Conservation (phyloP, 2,888 invertebrate genomes). For the Hypercompe scribonia region DNA sequence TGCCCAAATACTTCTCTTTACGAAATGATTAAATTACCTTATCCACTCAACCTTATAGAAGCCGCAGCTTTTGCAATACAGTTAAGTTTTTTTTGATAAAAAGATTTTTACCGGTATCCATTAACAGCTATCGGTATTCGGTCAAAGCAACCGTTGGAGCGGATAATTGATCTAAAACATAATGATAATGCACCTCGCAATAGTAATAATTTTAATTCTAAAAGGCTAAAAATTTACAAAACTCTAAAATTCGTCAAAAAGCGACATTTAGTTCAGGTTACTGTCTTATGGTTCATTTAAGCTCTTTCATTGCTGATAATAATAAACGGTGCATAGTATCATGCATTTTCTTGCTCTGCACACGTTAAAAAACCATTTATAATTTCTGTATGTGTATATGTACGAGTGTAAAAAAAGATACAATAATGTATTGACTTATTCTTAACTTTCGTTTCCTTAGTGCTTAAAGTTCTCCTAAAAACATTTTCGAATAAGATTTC, state of each 20-base stretch:
- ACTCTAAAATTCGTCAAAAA: neutral
- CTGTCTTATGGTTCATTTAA: neutral
- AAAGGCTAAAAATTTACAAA: constrained; percentile 1
- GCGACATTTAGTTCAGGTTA: neutral
- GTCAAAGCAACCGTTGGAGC: constrained; percentile 69
- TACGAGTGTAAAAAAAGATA: neutral
- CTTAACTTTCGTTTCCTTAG: no score
- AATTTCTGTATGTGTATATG: neutral
- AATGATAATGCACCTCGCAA: constrained; percentile 53
- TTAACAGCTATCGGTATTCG: constrained; percentile 53
- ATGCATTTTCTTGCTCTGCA: neutral
- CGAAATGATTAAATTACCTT: constrained; percentile 33
- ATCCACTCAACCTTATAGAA: constrained; percentile 36
- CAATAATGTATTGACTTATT: no score
- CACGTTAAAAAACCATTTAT: neutral
- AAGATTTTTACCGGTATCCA: constrained; percentile 59
- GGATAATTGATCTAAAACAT: constrained; percentile 71
- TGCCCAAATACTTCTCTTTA: constrained; percentile 28
- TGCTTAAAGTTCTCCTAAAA: neutral
- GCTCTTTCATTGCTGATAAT: neutral
- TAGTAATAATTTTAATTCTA: constrained; percentile 32
- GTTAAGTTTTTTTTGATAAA: constrained; percentile 44
- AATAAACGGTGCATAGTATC: neutral
- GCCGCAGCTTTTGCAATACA: constrained; percentile 45
- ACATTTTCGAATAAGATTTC: neutral